A percentile compares a stretch with the other conserved stretches of the same genome.
These are phyloP conservation scores for Synergus japonicus DNA, from an alignment of 2,888 invertebrate genomes.

Conservation along the genomic window DNA sequence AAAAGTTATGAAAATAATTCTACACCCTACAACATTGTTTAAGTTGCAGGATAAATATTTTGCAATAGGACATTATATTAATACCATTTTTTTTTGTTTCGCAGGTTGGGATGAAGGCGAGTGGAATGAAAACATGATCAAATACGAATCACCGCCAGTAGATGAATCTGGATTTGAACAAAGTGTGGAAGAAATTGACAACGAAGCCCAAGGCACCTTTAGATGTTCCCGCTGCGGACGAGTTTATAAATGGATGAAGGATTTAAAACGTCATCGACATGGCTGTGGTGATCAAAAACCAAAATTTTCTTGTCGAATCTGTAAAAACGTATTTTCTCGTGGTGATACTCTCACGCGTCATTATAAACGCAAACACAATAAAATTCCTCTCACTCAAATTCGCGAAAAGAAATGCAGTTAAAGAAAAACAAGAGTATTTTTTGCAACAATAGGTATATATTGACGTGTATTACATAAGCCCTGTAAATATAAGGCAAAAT, in stretches of 20 bases:
- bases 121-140: conserved; percentile 15
- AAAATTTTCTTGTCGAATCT: conserved; percentile 9
- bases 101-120: conserved; percentile 11
- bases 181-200: conserved; percentile 13
- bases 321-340: conserved; percentile 24
- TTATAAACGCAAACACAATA: conserved; percentile 27
- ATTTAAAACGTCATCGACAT: conserved; percentile 73
- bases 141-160: neutral
- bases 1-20: neutral
- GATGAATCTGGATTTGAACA: neutral
- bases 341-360: conserved; percentile 16
- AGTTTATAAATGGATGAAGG: conserved; percentile 75
- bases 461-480: neutral
- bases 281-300: conserved; percentile 8
- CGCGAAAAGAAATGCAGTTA: neutral
- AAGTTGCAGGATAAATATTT: neutral
- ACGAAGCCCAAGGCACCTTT: conserved; percentile 15
- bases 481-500: neutral
- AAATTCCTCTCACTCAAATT: neutral
- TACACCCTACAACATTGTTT: neutral
- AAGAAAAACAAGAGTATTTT: neutral
- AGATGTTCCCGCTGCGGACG: conserved; percentile 73
- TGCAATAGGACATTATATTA: neutral
- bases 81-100: neutral
- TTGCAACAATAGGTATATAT: neutral